Base-by-base conservation (phyloP, 2,888 invertebrate genomes). In the Parapristionchus giblindavisi region DNA sequence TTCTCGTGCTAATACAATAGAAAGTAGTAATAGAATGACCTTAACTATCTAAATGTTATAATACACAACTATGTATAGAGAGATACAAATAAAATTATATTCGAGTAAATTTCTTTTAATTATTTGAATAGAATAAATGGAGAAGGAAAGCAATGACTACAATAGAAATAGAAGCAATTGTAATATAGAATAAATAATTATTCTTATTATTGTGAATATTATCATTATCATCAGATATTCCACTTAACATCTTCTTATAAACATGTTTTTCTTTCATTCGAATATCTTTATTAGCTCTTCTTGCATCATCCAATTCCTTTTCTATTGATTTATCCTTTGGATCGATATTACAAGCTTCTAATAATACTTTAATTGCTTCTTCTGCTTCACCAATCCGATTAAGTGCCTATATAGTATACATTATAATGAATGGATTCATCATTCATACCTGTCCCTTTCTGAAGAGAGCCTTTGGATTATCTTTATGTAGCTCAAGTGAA, bases 401-500 rank as follows among this genome's bases (percentile, higher is more conserved):
- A 6, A 70, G 70, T 0, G 70, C 51, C 70, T 70, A 6, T 38
- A 54, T 17, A 43, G 43, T 14, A 17, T 43, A 17, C 43, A 43
- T 8, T 43, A 43, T 43, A 8, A 17, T 8, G 43, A 14, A 43
- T 14, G 17, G 43, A 14, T 43, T 17, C 43, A 43, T 17, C 8
- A 43, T 43, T 43, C 11, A 43, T 43, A 60, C 72, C 32, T 60
- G 72, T 34, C 58, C 72, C 58, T 60, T 72, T 24, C 72, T 40
- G 70, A 73, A 80, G 21, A 77, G 61, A 17, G 77, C 78, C 72
- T 77, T 78, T 1, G 75, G 52, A 54, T 79, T 77, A 14, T 58
- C 56, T 4, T 29, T 27, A 24, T 79, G 73, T 11, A 78, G 34
- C 17, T 24, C 61, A 8, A 79, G 73, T n/a, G 76, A 77, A 6